These are phyloP conservation scores for Lagorchestes hirsutus DNA, from an alignment of 2,797 vertebrate species.

Conservation along the genomic window DNA sequence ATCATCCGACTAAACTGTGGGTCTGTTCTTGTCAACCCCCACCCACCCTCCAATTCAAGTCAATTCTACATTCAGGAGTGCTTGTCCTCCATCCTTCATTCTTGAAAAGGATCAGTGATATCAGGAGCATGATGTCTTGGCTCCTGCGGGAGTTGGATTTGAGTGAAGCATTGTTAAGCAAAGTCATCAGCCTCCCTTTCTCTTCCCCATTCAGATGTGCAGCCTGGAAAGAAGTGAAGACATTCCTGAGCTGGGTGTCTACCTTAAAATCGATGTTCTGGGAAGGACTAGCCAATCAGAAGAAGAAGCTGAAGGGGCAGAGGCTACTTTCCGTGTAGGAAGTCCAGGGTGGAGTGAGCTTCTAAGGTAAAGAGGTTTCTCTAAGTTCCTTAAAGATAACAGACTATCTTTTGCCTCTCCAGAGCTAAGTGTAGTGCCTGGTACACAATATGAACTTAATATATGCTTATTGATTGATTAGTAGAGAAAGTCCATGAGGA, in stretches of 20 bases:
- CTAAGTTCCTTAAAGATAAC: background rate
- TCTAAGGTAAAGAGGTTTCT: background rate
- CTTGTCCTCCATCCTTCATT: background rate
- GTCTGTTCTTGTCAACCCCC: background rate
- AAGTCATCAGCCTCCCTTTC: background rate
- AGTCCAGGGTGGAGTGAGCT: background rate
- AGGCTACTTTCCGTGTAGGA: background rate
- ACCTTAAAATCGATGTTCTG: background rate
- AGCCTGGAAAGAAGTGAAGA: background rate
- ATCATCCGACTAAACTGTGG: background rate
- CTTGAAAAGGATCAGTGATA: background rate
- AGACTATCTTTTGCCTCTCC: background rate
- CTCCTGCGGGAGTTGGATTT: background rate
- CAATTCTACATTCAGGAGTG: background rate
- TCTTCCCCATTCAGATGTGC: background rate
- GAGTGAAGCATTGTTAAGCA: background rate
- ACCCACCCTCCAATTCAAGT: background rate
- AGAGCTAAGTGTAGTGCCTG: background rate
- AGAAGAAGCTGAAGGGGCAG: background rate
- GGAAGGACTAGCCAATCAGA: background rate
- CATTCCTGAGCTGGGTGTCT: background rate
- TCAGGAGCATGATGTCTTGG: background rate
- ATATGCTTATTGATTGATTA: background rate
- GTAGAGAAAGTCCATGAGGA: background rate
- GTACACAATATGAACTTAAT: background rate